A percentile compares a stretch with the other conserved stretches of the same genome.
These are phyloP conservation scores for Phylloscopus collybita DNA, from an alignment of 2,797 vertebrate species.

Conservation along the genomic window DNA sequence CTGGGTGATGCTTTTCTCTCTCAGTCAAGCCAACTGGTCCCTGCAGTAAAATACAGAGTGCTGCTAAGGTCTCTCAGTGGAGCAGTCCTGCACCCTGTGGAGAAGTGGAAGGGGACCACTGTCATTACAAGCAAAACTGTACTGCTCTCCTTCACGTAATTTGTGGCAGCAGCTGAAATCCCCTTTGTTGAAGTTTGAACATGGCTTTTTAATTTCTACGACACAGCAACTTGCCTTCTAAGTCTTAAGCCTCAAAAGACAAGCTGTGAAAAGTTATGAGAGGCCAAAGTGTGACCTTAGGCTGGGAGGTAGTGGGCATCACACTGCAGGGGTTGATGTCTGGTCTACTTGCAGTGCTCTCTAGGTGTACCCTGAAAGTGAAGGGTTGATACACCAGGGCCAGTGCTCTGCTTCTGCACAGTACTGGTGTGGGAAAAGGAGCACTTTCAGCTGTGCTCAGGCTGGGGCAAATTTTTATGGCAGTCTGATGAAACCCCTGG, in stretches of 20 bases:
- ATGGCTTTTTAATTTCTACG: neutral
- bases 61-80: neutral
- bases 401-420: neutral
- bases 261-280: neutral
- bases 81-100: neutral
- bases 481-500: neutral
- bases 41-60: neutral
- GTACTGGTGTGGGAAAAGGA: neutral
- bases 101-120: neutral
- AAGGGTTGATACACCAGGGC: neutral
- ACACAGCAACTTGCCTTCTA: neutral
- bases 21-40: neutral
- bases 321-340: neutral
- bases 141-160: neutral
- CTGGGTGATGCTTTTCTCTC: slow-evolving; percentile 33
- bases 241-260: neutral
- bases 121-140: neutral
- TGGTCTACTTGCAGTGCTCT: neutral
- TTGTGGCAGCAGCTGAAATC: neutral
- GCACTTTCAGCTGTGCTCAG: slow-evolving; percentile 3
- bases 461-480: neutral
- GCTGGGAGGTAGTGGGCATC: neutral
- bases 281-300: neutral
- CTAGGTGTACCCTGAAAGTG: neutral
- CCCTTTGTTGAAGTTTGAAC: neutral